Percentiles rank a stretch among this genome's conserved stretches.
Evolutionary conservation across 1,140 invertebrate species (phyloP).

Genomic region (Caenorhabditis brenneri): DNA sequence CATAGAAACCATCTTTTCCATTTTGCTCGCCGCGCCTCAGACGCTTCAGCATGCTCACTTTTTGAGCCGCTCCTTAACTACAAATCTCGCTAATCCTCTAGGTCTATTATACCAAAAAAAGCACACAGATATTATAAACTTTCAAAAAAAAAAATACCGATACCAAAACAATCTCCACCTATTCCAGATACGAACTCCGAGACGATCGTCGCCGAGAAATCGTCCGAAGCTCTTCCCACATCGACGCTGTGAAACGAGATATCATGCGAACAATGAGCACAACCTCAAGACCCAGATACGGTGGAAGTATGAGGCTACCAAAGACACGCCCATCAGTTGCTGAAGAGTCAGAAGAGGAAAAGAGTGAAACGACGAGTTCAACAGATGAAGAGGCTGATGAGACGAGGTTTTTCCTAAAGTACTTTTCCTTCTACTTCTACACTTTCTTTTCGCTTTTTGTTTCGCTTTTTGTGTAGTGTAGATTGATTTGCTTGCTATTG

Average conservation of each 20-base stretch:
- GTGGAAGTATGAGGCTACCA: conserved; percentile 16
- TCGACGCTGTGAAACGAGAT: conserved; percentile 74
- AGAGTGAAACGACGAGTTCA: conserved; percentile 9
- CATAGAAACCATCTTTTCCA: neutral
- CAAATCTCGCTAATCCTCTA: too few relatives aligned
- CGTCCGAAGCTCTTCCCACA: conserved; percentile 72
- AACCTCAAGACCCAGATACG: conserved; percentile 31
- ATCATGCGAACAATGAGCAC: conserved; percentile 71
- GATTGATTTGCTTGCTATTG: neutral
- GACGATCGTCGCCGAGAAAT: conserved; percentile 74
- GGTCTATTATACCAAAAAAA: too few relatives aligned
- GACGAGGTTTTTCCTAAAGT: conserved; percentile 35
- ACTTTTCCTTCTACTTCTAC: conserved; percentile 33
- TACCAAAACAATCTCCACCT: too few relatives aligned
- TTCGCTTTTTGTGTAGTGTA: neutral
- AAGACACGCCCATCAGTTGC: conserved; percentile 44
- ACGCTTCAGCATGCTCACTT: too few relatives aligned
- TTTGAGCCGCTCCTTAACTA: too few relatives aligned
- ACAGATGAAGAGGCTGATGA: conserved; percentile 19
- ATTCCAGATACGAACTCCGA: conserved; percentile 74
- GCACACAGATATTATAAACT: too few relatives aligned
- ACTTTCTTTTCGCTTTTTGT: neutral
- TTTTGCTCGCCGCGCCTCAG: too few relatives aligned
- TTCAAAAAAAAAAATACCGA: too few relatives aligned
- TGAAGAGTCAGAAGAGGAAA: conserved; percentile 49